A percentile compares a stretch with the other conserved stretches of the same genome.
These are phyloP conservation scores for Forbesichthys papilliferus DNA, from an alignment of 2,113 vertebrate species.

Conservation along the genomic window DNA sequence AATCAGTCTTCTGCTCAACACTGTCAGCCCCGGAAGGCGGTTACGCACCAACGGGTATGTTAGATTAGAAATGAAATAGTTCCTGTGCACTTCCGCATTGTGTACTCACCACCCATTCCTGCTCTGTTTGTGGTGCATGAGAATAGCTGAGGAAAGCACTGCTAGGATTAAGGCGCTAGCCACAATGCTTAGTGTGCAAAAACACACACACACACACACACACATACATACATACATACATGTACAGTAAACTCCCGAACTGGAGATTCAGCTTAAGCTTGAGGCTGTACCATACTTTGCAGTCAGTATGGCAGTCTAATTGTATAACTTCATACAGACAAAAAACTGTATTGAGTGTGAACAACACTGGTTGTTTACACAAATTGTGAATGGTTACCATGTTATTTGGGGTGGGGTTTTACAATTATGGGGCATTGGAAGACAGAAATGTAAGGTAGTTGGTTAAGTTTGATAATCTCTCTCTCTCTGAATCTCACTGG, in stretches of 20 bases:
- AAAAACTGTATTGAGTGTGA: no score
- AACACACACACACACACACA: conserved; percentile 36
- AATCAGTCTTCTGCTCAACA: conserved; percentile 41
- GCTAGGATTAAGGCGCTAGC: conserved; percentile 49
- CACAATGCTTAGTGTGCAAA: conserved; percentile 38
- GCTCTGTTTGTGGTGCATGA: conserved; percentile 42
- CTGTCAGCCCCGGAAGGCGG: conserved; percentile 34
- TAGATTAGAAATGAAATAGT: conserved; percentile 50
- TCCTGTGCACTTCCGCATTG: conserved; percentile 39
- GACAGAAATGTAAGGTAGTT: no score
- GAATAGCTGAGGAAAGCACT: conserved; percentile 63
- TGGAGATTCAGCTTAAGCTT: conserved; percentile 16
- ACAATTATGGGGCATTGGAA: no score
- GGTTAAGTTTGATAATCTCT: no score
- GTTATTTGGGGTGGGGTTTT: no score
- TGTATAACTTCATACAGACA: no score
- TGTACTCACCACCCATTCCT: conserved; percentile 52
- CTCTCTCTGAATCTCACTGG: no score
- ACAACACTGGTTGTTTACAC: no score
- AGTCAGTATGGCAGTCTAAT: background rate
- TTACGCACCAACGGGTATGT: conserved; percentile 46
- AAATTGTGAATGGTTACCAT: no score
- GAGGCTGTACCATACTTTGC: no score
- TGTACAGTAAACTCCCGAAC: conserved; percentile 14
- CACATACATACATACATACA: conserved; percentile 1